Base-by-base conservation (phyloP, 2,888 invertebrate species). In the Trypoxylon attenuatum region DNA sequence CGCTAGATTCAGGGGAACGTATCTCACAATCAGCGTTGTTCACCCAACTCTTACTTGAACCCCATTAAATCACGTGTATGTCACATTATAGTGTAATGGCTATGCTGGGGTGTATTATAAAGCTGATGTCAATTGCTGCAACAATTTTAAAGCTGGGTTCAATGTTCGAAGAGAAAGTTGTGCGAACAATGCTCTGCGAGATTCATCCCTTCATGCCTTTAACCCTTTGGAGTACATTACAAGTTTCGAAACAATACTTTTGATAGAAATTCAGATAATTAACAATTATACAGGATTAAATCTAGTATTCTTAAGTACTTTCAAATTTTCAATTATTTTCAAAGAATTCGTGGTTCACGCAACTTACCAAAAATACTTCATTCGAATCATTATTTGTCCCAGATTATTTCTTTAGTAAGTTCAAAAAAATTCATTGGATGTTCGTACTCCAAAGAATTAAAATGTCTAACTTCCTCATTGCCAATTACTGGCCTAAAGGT, bases 401-500 rank as follows among this genome's bases (percentile, higher is more conserved):
- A 5, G 3, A 13, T 1, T 33, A 33, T 33, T 1, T 5, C 29
- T 8, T 29, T 29, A n/a, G 5, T 6, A 29, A 29, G 29, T 29
- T 3, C 4, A 6, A 1, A 38, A 23, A 54, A 41, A n/a, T 27
- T 2, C 6, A 39, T 49, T 16, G 43, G 15, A 5, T n/a, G 10
- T 33, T 21, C 6, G 18, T 15, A 51, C 58, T 49, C 52, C 55
- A 27, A 43, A 61, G 66, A 59, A 59, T 66, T 46, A 39, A 51
- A 57, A 13, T 16, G 22, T 5, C 5, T 54, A 52, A 45, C 45
- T 27, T 54, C 49, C 60, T 68, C 25, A 45, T 72, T 57, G 49
- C 23, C 49, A 47, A 60, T 53, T 57, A 29, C 18, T 42, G 65
- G 73, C 70, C 73, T 73, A 73, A 69, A n/a, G 10, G 25, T 45